Conservation (phyloP, 2,888 invertebrate genomes). For the Caenorhabditis uteleia region DNA sequence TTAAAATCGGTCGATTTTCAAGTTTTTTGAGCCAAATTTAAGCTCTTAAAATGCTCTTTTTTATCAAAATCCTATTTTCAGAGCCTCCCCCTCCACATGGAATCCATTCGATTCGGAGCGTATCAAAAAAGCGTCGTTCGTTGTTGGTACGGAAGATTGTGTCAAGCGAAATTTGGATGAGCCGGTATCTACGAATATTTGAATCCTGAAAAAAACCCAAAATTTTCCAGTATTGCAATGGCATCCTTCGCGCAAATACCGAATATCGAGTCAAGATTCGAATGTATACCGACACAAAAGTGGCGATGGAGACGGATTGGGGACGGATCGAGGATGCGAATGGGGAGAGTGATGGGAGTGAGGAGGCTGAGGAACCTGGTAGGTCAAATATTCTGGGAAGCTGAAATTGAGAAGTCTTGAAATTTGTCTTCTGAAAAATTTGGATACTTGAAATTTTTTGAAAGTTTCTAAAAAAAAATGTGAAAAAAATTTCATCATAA, state of each 20-base stretch:
- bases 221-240: constrained; percentile 63
- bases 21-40: no score
- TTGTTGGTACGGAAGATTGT: constrained; percentile 66
- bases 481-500: neutral
- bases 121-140: constrained; percentile 51
- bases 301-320: constrained; percentile 68
- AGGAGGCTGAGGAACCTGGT: constrained; percentile 43
- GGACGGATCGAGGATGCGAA: constrained; percentile 48
- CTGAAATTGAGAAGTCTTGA: neutral
- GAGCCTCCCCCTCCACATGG: constrained; percentile 61
- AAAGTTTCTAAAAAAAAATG: neutral
- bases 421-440: neutral
- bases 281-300: constrained; percentile 62
- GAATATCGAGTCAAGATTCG: constrained; percentile 65
- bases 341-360: constrained; percentile 39
- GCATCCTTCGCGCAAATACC: constrained; percentile 58
- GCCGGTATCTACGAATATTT: constrained; percentile 42
- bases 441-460: neutral
- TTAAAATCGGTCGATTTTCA: no score
- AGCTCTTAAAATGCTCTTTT: neutral
- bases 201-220: neutral
- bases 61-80: no score
- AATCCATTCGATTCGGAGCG: constrained; percentile 57
- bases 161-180: constrained; percentile 60
- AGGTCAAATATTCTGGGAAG: no score